Base-by-base conservation (phyloP, 1,140 invertebrate genomes). In the Venturia canescens region DNA sequence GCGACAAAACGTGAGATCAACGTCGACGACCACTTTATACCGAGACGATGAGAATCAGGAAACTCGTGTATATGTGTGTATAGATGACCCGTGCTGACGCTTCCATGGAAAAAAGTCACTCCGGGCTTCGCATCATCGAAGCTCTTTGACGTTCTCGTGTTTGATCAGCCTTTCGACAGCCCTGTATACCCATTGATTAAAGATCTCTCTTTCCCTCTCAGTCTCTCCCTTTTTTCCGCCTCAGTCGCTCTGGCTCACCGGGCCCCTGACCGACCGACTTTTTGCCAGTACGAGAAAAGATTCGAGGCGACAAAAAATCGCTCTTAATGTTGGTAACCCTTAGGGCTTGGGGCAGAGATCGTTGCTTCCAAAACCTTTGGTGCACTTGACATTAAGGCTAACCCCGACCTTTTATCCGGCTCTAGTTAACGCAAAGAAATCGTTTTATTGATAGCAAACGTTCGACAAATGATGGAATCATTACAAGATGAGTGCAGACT, bases 141-240 rank as follows among this genome's bases (percentile, higher is more conserved):
- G 3, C 27, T 63, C 60, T 63, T 26, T 26, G 3, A 53, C 50
- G 29, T 69, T n/a, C 53, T 63, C 48, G n/a, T 75, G 27, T 76
- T 76, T 76, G 72, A 57, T 60, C 53, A 63, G 63, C 72, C 27
- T 34, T 76, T 34, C 50, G 63, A 76, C 53, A 53, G 38, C 31
- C 53, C 50, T 60, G 50, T 76, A 34, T 57, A 53, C 29, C 72
- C 50, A 76, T 76, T 76, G 26, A 76, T 76, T 76, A 34, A 34
- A 26, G 66, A 34, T 31, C 9, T 27, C 1, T 4, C 23, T 15
- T 13, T 21, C 21, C 11, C 21, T 27, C 23, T 27, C n/a, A n/a
- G n/a, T 27, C 9, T 26, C 27, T 27, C 6, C 60, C 11, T 23
- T 66, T 15, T 23, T 21, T 66, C 4, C 31, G 11, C 23, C 60